Percentiles rank a stretch among this genome's conserved stretches.
Conservation (phyloP, 2,113 vertebrate species). For the Eretmochelys imbricata region DNA sequence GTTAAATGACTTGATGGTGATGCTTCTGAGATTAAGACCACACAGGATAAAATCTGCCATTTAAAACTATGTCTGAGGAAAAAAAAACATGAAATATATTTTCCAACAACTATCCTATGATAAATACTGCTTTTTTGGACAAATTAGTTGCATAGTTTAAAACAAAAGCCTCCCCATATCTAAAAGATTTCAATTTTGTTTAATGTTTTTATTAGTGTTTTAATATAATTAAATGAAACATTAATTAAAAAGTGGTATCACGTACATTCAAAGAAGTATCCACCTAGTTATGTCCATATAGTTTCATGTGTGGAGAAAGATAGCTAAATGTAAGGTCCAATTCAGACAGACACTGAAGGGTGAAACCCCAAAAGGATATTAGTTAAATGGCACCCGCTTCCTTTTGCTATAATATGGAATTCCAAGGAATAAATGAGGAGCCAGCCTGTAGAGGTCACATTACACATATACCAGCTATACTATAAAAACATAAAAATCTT, state of each 20-base stretch:
- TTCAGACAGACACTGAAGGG: background rate
- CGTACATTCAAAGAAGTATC: background rate
- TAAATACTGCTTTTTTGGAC: background rate
- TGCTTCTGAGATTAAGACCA: background rate
- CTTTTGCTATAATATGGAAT: background rate
- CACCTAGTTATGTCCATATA: accelerated
- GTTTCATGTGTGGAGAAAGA: background rate
- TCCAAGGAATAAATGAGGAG: slow-evolving; percentile 21
- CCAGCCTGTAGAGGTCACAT: slow-evolving; percentile 9
- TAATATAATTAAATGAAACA: background rate
- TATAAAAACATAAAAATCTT: slow-evolving; percentile 20
- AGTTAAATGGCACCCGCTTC: background rate
- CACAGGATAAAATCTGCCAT: accelerated
- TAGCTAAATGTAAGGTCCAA: background rate
- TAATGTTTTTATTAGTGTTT: background rate
- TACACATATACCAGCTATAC: background rate
- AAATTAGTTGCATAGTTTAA: background rate
- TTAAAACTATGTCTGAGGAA: background rate
- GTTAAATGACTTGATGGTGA: background rate
- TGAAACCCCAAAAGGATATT: background rate
- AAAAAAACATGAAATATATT: background rate
- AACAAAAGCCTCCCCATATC: accelerated
- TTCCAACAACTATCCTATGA: background rate
- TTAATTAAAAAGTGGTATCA: accelerated
- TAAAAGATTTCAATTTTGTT: accelerated